Conservation (phyloP, 1,140 invertebrate genomes). For the Brachionus koreanus region DNA sequence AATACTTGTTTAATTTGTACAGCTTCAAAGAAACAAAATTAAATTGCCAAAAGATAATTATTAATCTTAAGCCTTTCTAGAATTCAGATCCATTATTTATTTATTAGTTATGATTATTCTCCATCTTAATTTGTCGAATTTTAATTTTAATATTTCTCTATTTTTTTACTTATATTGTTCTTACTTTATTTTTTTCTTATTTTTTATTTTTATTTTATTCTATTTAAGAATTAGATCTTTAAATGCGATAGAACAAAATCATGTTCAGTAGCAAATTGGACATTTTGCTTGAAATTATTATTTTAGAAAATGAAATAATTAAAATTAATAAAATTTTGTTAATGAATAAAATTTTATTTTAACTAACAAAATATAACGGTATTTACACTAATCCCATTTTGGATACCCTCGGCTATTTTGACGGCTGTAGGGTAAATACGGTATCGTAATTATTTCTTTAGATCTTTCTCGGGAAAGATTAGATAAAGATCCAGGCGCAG, state of each 20-base stretch:
- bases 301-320: no score
- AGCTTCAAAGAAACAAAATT: background rate
- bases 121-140: background rate
- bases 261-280: no score
- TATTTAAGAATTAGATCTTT: no score
- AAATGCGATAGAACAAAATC: no score
- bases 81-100: no score
- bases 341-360: background rate
- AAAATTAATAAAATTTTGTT: no score
- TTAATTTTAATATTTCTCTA: no score
- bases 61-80: background rate
- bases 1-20: background rate
- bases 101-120: background rate
- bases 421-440: background rate
- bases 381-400: background rate
- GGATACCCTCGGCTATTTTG: conserved; percentile 22
- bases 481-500: background rate
- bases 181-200: no score
- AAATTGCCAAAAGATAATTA: background rate
- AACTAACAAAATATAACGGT: background rate
- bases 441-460: background rate
- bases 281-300: no score
- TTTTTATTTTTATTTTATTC: no score
- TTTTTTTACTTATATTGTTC: no score
- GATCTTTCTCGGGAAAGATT: background rate